Evolutionary conservation across 2,888 invertebrate species (phyloP), one percentile per base, ranked within the genome.

Genomic region (Eupithecia exiguata): DNA sequence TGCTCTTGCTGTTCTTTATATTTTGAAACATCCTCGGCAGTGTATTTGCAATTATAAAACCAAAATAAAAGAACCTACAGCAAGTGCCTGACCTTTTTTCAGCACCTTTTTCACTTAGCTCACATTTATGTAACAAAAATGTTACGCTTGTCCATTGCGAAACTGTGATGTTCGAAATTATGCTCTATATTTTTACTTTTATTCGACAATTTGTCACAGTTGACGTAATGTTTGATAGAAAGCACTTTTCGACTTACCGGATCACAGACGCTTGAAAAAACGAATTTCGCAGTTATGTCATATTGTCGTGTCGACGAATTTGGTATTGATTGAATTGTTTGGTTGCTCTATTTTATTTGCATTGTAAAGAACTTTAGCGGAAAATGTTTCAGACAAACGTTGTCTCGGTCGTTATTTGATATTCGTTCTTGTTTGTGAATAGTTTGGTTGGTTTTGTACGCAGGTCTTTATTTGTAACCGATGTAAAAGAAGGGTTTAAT

Each of bases 251-350:
- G 72, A 68, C 61, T 66, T 69, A 25, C 30, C 71, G 58, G 43
- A 77, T 68, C 77, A 77, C 70, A 75, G 16, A 74, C 62, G 71
- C 69, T 74, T 72, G 70, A 75, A 74, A 77, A 76, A 73, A 68
- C 46, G n/a, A 76, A 69, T 78, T 71, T 77, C 68, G 69, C 67
- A 67, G 75, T 80, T 80, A 79, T 78, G 76, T 79, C 80, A 80
- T 36, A 21, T 62, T 70, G 74, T 72, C 70, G 72, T 62, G 68
- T 46, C 67, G 61, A 53, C 70, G 66, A 70, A 66, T 69, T 73
- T 35, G 10, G 40, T 74, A 70, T 68, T 38, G 58, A 69, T 49
- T 69, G 30, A 66, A 74, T 69, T 38, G 71, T 40, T 68, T 70
- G n/a, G 40, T 62, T 72, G 40, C n/a, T 62, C 21, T 62, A 68